Evolutionary conservation across 2,888 invertebrate species (phyloP).

Genomic region (Dioctria rufipes): DNA sequence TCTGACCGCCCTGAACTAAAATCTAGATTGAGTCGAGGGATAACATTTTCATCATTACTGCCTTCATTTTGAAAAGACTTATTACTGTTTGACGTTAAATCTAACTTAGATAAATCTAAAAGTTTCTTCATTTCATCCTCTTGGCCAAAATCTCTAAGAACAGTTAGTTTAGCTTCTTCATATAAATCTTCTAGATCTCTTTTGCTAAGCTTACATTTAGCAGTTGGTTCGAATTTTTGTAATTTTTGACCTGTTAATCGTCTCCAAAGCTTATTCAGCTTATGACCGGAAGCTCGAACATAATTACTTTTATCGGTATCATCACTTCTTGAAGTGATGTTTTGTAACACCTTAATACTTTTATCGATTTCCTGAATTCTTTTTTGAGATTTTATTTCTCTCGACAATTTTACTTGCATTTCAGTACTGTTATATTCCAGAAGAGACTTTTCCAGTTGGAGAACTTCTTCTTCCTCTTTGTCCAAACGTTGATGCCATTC

Average conservation of each 20-base stretch:
- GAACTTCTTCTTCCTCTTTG: constrained; percentile 73
- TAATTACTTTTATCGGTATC: constrained; percentile 57
- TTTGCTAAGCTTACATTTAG: constrained; percentile 70
- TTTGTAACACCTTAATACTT: constrained; percentile 65
- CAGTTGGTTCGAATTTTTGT: constrained; percentile 69
- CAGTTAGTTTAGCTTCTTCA: constrained; percentile 69
- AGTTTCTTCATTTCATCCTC: constrained; percentile 59
- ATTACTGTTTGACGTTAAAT: constrained; percentile 20
- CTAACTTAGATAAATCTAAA: constrained; percentile 23
- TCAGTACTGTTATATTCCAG: constrained; percentile 60
- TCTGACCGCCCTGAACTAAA: constrained; percentile 64
- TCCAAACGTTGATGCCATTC: constrained; percentile 74
- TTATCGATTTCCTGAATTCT: constrained; percentile 66
- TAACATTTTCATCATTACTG: constrained; percentile 58
- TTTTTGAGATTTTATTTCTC: constrained; percentile 62
- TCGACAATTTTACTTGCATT: neutral
- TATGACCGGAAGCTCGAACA: constrained; percentile 66
- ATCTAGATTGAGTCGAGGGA: constrained; percentile 64
- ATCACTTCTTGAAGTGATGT: constrained; percentile 59
- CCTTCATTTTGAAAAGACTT: neutral
- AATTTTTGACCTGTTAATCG: constrained; percentile 70
- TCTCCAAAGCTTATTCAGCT: constrained; percentile 72
- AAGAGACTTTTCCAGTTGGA: constrained; percentile 71
- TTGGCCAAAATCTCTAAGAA: constrained; percentile 64
- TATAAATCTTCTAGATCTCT: constrained; percentile 70